Percentiles rank a stretch among this genome's conserved stretches.
Evolutionary conservation across 2,797 vertebrate genomes (phyloP).

Genomic region (Notoglanidium macrostoma): DNA sequence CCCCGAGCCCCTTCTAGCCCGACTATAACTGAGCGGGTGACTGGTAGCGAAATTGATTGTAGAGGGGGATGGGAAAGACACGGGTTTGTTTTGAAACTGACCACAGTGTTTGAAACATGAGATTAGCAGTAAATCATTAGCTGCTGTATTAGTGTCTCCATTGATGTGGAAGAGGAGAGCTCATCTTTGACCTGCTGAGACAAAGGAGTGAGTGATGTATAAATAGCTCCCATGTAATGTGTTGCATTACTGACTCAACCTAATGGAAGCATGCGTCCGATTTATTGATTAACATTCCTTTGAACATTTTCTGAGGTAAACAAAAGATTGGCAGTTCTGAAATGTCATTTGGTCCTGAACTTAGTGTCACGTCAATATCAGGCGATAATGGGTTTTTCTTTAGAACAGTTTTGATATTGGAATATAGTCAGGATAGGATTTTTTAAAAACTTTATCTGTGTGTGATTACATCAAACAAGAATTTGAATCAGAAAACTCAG

Average conservation of each 20-base stretch:
- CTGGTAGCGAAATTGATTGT: slow-evolving; percentile 33
- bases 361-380: background rate
- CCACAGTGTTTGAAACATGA: slow-evolving; percentile 57
- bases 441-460: too few relatives aligned
- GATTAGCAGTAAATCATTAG: slow-evolving; percentile 65
- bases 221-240: slow-evolving; percentile 52
- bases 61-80: slow-evolving; percentile 28
- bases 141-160: slow-evolving; percentile 58
- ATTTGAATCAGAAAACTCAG: background rate
- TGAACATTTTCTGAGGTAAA: slow-evolving; percentile 57
- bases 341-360: background rate
- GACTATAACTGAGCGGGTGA: slow-evolving; percentile 29
- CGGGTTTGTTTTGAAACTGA: slow-evolving; percentile 51
- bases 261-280: slow-evolving; percentile 45
- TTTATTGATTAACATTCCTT: slow-evolving; percentile 60
- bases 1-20: slow-evolving; percentile 9
- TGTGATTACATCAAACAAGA: background rate
- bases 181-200: slow-evolving; percentile 66
- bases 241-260: slow-evolving; percentile 58
- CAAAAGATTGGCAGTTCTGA: background rate
- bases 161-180: slow-evolving; percentile 62
- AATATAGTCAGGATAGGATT: background rate
- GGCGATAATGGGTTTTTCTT: background rate
- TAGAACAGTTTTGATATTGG: background rate
- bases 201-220: slow-evolving; percentile 30